Conservation (phyloP, 2,888 invertebrate genomes). For the Acanthoscelides obtectus region DNA sequence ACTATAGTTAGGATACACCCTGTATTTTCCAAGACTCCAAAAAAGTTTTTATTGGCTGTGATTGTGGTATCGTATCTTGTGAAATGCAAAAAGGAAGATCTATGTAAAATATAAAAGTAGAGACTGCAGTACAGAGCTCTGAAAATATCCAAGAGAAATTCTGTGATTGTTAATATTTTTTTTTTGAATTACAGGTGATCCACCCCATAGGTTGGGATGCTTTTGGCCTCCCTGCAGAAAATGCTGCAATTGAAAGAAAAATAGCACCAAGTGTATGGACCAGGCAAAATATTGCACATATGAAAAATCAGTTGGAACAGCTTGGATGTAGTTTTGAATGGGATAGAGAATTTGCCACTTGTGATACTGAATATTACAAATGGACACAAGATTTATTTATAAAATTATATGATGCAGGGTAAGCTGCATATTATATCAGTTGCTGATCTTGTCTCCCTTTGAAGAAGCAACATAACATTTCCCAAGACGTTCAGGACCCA, state of each 20-base stretch:
- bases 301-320: conserved; percentile 72
- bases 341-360: conserved; percentile 85
- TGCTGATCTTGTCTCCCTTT: too few relatives aligned
- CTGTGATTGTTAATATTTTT: neutral
- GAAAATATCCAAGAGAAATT: neutral
- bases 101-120: too few relatives aligned
- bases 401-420: conserved; percentile 74
- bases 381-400: conserved; percentile 97
- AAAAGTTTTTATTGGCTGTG: too few relatives aligned
- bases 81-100: too few relatives aligned
- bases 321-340: conserved; percentile 90
- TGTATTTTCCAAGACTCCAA: too few relatives aligned
- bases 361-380: conserved; percentile 80
- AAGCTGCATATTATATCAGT: neutral
- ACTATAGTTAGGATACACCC: too few relatives aligned
- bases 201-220: conserved; percentile 99
- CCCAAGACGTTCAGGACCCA: neutral
- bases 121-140: too few relatives aligned
- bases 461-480: too few relatives aligned
- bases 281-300: conserved; percentile 70
- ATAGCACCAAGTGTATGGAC: conserved; percentile 88
- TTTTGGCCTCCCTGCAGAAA: conserved; percentile 98
- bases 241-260: conserved; percentile 88
- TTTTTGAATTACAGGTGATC: conserved; percentile 48
- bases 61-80: too few relatives aligned